Evolutionary conservation across 2,113 vertebrate genomes (phyloP).

Genomic region (Microcebus griseorufus): DNA sequence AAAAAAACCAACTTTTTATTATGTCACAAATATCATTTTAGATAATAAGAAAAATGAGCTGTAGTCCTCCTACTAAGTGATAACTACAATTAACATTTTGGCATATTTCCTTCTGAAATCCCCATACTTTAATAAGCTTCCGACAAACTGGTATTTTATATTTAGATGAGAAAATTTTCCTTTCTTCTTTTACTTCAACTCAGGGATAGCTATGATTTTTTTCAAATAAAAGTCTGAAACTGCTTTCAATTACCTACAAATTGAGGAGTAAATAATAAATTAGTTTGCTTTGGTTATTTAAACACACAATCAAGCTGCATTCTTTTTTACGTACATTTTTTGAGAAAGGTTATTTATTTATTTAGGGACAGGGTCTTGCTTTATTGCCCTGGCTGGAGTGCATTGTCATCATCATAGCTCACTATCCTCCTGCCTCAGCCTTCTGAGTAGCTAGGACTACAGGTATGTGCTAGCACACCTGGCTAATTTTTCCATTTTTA

Average conservation of each 20-base stretch:
- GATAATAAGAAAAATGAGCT: neutral
- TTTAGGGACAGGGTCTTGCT: neutral
- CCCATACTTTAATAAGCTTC: constrained; percentile 12
- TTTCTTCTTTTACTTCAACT: neutral
- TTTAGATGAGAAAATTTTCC: neutral
- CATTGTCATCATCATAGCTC: neutral
- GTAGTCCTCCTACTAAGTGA: neutral
- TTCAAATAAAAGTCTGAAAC: neutral
- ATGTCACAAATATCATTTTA: constrained; percentile 1
- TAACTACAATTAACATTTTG: neutral
- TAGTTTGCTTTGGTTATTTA: neutral
- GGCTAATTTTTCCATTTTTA: no score
- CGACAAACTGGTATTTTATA: neutral
- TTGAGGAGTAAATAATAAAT: neutral
- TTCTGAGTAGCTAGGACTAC: neutral
- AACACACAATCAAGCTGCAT: neutral
- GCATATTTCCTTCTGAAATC: neutral
- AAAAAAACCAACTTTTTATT: neutral
- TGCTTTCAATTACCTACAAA: neutral
- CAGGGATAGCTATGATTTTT: neutral
- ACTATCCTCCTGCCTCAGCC: neutral
- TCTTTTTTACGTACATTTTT: neutral
- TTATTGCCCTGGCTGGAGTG: neutral
- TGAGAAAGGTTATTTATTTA: neutral
- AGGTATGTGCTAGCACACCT: neutral